A percentile compares a stretch with the other conserved stretches of the same genome.
phyloP scores from a whole-genome alignment of 2,888 invertebrate genomes.

The Eucera pruinosa region DNA sequence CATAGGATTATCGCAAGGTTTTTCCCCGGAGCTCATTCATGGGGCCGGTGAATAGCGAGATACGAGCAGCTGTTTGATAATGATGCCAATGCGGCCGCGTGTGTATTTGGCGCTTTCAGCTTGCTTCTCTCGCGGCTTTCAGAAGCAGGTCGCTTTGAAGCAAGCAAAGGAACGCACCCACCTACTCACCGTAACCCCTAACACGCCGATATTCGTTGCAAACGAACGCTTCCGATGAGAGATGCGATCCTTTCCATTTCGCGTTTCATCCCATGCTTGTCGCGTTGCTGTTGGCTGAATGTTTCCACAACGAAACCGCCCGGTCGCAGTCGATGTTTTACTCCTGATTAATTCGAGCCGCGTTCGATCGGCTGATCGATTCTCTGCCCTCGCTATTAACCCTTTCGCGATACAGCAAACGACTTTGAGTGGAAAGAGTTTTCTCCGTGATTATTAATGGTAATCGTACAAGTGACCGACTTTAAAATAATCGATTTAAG shows the following conservation, averaged over 20 bases:
- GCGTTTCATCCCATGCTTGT: background rate
- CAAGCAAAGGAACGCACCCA: constrained; percentile 35
- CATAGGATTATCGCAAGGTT: constrained; percentile 51
- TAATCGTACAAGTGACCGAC: too few relatives aligned
- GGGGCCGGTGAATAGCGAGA: constrained; percentile 36
- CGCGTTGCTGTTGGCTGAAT: background rate
- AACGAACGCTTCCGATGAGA: constrained; percentile 36
- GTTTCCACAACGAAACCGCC: background rate
- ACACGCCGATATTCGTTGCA: constrained; percentile 7
- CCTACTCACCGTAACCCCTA: too few relatives aligned
- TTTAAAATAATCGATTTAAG: too few relatives aligned
- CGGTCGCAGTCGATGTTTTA: constrained; percentile 4
- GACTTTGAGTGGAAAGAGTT: too few relatives aligned
- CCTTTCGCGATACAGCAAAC: too few relatives aligned
- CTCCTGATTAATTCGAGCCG: constrained; percentile 28
- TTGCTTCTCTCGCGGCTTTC: constrained; percentile 37
- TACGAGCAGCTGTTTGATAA: constrained; percentile 51
- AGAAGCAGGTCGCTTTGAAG: constrained; percentile 32
- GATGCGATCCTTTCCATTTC: constrained; percentile 19
- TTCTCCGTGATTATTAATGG: too few relatives aligned
- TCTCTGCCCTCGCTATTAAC: too few relatives aligned
- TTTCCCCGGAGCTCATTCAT: constrained; percentile 20
- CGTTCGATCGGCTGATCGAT: constrained; percentile 16
- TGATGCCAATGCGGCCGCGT: constrained; percentile 38
- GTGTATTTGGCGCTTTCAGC: constrained; percentile 49